Conservation (phyloP, 2,888 invertebrate species). For the Cantharis lateralis region DNA sequence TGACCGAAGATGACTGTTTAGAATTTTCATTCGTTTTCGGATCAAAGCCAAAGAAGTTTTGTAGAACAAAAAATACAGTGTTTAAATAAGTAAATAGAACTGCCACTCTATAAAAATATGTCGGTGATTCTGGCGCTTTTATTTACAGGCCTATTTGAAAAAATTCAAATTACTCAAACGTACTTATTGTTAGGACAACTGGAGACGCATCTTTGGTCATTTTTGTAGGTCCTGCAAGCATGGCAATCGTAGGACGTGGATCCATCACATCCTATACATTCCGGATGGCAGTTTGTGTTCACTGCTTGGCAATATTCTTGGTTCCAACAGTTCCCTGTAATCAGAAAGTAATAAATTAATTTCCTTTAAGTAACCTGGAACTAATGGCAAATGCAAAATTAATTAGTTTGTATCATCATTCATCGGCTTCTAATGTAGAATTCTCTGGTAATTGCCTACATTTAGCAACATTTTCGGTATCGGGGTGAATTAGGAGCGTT, state of each 20-base stretch:
- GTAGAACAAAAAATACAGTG: too few relatives aligned
- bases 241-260: constrained; percentile 62
- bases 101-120: too few relatives aligned
- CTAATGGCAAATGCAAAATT: neutral
- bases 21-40: too few relatives aligned
- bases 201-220: constrained; percentile 53
- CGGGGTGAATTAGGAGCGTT: neutral
- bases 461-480: neutral
- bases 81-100: too few relatives aligned
- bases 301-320: constrained; percentile 58
- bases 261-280: constrained; percentile 78
- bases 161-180: constrained; percentile 50
- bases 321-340: constrained; percentile 57
- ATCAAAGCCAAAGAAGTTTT: too few relatives aligned
- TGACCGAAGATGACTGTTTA: too few relatives aligned
- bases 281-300: constrained; percentile 65
- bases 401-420: neutral
- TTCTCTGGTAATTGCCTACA: neutral
- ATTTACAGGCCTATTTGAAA: too few relatives aligned
- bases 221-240: constrained; percentile 65
- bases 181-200: constrained; percentile 71
- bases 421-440: neutral
- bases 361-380: neutral
- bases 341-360: neutral
- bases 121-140: too few relatives aligned